Evolutionary conservation across 2,888 invertebrate species (phyloP).

Genomic region (Drosophila buzzatii): DNA sequence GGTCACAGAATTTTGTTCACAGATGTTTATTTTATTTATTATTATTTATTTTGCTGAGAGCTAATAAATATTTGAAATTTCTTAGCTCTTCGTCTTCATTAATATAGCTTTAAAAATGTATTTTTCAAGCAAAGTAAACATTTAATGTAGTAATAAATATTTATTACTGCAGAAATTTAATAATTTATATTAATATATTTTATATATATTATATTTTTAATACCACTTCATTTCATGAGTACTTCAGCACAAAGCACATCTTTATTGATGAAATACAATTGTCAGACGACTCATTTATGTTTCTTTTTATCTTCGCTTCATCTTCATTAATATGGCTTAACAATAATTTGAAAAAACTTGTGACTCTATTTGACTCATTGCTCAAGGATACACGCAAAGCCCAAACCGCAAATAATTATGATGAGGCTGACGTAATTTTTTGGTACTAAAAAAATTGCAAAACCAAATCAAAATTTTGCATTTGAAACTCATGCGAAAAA

Average conservation of each 20-base stretch:
- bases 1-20: too few relatives aligned
- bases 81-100: background rate
- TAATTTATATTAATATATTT: background rate
- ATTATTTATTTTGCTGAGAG: background rate
- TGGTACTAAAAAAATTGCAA: background rate
- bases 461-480: constrained; percentile 14
- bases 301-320: constrained; percentile 4
- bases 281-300: too few relatives aligned
- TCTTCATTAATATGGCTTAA: constrained; percentile 20
- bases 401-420: constrained; percentile 27
- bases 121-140: background rate
- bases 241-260: background rate
- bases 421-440: constrained; percentile 16
- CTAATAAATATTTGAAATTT: background rate
- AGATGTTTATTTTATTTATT: too few relatives aligned
- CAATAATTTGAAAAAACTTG: constrained; percentile 1
- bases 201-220: background rate
- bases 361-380: background rate
- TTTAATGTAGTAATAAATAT: background rate
- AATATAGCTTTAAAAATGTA: background rate
- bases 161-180: background rate
- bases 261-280: background rate
- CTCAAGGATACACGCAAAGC: constrained; percentile 26
- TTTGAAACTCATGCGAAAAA: constrained; percentile 20
- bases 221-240: background rate